These are phyloP conservation scores for Brachionus asplanchnoidis DNA, from an alignment of 1,140 invertebrate species.

Conservation along the genomic window DNA sequence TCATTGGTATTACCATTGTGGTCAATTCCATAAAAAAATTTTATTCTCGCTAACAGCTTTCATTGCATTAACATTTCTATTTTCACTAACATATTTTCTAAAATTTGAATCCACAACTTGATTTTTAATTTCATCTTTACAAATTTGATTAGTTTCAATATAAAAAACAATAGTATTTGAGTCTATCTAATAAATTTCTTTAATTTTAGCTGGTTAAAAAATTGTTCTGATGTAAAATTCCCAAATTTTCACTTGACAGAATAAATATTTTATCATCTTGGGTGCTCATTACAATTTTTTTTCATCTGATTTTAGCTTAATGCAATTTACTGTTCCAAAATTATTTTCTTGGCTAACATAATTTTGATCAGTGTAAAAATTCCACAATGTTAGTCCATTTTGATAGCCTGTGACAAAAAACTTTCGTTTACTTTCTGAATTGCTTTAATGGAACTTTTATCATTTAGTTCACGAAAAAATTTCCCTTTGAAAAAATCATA, in stretches of 20 bases:
- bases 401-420: not conserved
- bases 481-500: not conserved
- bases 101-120: not conserved
- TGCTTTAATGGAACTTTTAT: not conserved
- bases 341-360: not conserved
- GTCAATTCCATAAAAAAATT: not conserved
- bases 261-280: not conserved
- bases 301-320: not conserved
- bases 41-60: not conserved
- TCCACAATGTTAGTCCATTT: not conserved
- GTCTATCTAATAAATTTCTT: not conserved
- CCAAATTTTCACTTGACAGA: not conserved
- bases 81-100: not conserved
- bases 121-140: not conserved
- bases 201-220: not conserved
- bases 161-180: not conserved
- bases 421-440: not conserved
- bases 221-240: not conserved
- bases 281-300: not conserved
- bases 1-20: not conserved
- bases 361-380: not conserved
- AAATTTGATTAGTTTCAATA: not conserved
- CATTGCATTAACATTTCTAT: not conserved
- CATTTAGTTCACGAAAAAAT: not conserved
- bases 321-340: not conserved